These are phyloP conservation scores for Orthonevra nobilis DNA, from an alignment of 2,888 invertebrate genomes.

Conservation along the genomic window DNA sequence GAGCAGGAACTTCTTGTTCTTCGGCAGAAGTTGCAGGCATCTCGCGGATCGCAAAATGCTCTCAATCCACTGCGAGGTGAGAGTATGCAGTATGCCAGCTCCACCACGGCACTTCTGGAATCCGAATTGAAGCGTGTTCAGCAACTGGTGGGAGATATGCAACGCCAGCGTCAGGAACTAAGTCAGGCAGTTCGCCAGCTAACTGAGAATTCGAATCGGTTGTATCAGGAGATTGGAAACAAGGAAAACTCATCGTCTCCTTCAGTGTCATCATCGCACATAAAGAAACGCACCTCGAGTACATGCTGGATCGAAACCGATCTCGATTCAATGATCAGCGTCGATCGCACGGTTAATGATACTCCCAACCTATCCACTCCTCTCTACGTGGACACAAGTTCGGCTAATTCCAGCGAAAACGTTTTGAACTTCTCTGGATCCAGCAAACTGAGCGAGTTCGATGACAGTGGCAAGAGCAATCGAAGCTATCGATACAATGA, in stretches of 20 bases:
- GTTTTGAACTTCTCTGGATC: conserved; percentile 73
- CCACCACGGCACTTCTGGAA: conserved; percentile 86
- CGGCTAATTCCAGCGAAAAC: conserved; percentile 71
- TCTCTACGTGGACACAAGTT: conserved; percentile 86
- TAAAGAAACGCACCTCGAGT: conserved; percentile 84
- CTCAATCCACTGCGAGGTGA: conserved; percentile 76
- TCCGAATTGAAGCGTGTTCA: conserved; percentile 92
- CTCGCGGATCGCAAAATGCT: conserved; percentile 80
- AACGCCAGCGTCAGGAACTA: conserved; percentile 91
- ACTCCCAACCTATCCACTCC: conserved; percentile 81
- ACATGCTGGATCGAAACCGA: conserved; percentile 93
- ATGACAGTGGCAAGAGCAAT: conserved; percentile 71
- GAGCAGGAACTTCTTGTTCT: conserved; percentile 93
- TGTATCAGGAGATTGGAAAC: conserved; percentile 84
- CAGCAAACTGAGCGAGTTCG: conserved; percentile 76
- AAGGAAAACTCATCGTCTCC: conserved; percentile 74
- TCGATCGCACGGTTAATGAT: conserved; percentile 85
- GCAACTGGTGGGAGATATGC: conserved; percentile 90
- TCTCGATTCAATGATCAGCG: conserved; percentile 89
- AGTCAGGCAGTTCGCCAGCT: conserved; percentile 92
- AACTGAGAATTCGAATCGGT: conserved; percentile 88
- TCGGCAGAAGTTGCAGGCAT: conserved; percentile 89
- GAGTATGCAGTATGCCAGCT: conserved; percentile 80
- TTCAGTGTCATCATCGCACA: conserved; percentile 73
- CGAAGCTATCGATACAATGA: conserved; percentile 76